Evolutionary conservation across 2,888 invertebrate genomes (phyloP), one percentile per base, ranked within the genome.

Genomic region (Ctena decussata): DNA sequence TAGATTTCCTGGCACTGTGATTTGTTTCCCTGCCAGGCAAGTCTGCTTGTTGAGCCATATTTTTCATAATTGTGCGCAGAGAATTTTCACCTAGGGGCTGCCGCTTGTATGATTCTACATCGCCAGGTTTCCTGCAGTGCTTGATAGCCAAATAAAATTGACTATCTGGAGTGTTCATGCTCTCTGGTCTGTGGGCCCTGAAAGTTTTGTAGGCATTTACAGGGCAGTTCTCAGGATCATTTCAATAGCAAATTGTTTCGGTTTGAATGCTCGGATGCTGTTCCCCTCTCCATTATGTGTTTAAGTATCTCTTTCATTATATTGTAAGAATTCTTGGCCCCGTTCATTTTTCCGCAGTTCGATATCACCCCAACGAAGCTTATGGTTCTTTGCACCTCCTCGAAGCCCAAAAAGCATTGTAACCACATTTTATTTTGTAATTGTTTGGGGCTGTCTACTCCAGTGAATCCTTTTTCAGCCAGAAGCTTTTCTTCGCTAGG

Each of bases 11-110:
- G 12, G 65, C 79, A 57, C 24, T 39, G 35, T 71, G 71, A 57
- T 73, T 60, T 27, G 3, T 60, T 53, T 44, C n/a, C n/a, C n/a
- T n/a, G n/a, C n/a, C n/a, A n/a, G n/a, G n/a, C n/a, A n/a, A n/a
- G n/a, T 53, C 53, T 21, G n/a, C 71, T 46, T 71, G 46, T 0
- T 27, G 21, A 2, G 39, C 71, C 78, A 53, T 71, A 21, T 0
- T 79, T 72, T 71, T 79, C 72, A 79, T 79, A 6, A 79, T 79
- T n/a, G 0, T 21, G 1, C 49, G 1, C 0, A 79, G 32, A 8
- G 70, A 46, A 37, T 79, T 41, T 72, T 71, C 72, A 21, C 57
- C 72, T 12, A 79, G 41, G 5, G 53, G 53, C 21, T 24, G 53
- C n/a, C 53, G 11, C 24, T 53, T 21, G n/a, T 53, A 53, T 21